Conservation (phyloP, 2,113 vertebrate species). For the Channa maculata region DNA sequence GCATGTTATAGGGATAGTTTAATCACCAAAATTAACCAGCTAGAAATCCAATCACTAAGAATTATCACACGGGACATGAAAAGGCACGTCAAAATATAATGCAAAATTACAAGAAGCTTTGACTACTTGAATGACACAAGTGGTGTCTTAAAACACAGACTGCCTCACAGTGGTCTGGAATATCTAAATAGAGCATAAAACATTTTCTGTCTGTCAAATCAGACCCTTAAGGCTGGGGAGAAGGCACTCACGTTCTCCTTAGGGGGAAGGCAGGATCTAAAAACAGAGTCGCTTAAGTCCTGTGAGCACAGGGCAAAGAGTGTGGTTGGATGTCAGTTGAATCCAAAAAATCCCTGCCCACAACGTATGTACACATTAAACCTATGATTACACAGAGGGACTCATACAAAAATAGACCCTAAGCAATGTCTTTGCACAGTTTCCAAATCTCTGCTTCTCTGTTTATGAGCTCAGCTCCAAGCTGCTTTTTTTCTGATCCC, state of each 20-base stretch:
- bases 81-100: no score
- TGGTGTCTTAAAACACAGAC: background rate
- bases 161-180: background rate
- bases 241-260: slow-evolving; percentile 39
- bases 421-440: background rate
- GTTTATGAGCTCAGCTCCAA: background rate
- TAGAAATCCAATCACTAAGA: background rate
- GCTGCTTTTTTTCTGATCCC: slow-evolving; percentile 23
- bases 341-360: slow-evolving; percentile 42
- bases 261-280: slow-evolving; percentile 49
- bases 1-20: background rate
- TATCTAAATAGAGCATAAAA: background rate
- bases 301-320: slow-evolving; percentile 39
- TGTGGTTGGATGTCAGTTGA: slow-evolving; percentile 51
- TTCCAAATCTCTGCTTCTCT: slow-evolving; percentile 2
- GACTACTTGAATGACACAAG: background rate
- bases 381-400: slow-evolving; percentile 44
- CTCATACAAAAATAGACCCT: slow-evolving; percentile 37
- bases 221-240: slow-evolving; percentile 7
- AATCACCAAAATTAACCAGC: slow-evolving; percentile 7
- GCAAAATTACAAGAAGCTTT: background rate
- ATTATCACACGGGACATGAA: background rate
- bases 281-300: slow-evolving; percentile 54
- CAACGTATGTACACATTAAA: slow-evolving; percentile 61
- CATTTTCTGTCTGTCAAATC: slow-evolving; percentile 10